Evolutionary conservation across 1,140 invertebrate species (phyloP).

Genomic region (Aleiodes sp.): DNA sequence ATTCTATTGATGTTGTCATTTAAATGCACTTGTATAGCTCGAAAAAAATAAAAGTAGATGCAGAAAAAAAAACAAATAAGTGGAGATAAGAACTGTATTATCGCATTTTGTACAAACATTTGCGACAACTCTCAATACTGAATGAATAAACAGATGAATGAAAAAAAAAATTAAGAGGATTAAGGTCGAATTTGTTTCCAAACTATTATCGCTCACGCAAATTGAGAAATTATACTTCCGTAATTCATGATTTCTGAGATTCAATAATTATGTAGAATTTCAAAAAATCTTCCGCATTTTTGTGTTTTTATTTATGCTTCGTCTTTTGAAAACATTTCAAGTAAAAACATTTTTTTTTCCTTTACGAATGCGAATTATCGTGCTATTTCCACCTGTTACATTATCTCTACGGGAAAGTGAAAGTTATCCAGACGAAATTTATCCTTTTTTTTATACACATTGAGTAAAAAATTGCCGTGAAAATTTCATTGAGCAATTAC

Average conservation of each 20-base stretch:
- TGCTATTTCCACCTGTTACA: slow-evolving; percentile 8
- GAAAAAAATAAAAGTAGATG: neutral
- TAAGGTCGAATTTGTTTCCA: neutral
- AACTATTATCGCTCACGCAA: neutral
- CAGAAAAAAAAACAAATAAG: neutral
- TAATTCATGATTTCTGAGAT: neutral
- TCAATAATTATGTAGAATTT: neutral
- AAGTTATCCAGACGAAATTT: neutral
- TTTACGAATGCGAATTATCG: neutral
- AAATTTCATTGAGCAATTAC: neutral
- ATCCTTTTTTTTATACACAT: neutral
- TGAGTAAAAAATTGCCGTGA: neutral
- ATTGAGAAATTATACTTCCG: neutral
- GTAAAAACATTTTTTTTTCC: no score
- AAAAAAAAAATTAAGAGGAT: no score
- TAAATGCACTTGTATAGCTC: neutral
- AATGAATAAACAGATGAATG: no score
- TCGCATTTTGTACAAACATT: no score
- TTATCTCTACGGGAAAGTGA: neutral
- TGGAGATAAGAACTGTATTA: neutral
- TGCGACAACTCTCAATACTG: no score
- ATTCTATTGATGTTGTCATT: neutral
- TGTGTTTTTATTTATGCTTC: no score
- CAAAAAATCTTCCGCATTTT: no score
- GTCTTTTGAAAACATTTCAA: no score